These are phyloP conservation scores for Pogonomyrmex barbatus DNA, from an alignment of 1,140 invertebrate genomes.

Conservation along the genomic window DNA sequence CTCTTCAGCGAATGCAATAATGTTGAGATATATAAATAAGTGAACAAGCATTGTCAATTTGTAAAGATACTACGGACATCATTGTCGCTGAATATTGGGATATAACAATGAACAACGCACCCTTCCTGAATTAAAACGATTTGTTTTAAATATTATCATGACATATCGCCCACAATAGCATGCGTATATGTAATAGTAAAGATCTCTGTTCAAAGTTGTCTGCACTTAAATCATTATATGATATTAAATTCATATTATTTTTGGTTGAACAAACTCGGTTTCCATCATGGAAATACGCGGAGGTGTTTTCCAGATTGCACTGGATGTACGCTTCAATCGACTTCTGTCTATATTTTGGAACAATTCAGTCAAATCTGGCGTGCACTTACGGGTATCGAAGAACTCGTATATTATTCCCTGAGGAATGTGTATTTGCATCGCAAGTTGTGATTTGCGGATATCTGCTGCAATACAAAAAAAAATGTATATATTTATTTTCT, in stretches of 20 bases:
- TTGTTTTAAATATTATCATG: background rate
- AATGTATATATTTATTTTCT: constrained; percentile 54
- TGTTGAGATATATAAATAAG: constrained; percentile 53
- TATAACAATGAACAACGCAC: constrained; percentile 31
- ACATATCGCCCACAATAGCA: background rate
- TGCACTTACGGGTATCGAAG: constrained; percentile 88
- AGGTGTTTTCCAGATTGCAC: constrained; percentile 90
- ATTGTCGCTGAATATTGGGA: constrained; percentile 16
- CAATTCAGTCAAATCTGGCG: constrained; percentile 89
- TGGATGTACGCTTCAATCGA: constrained; percentile 89
- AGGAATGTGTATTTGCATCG: constrained; percentile 80
- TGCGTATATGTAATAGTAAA: constrained; percentile 16
- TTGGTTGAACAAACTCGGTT: constrained; percentile 1
- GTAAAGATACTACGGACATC: constrained; percentile 20
- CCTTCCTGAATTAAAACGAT: constrained; percentile 10
- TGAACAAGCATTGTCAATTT: background rate
- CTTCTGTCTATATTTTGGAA: constrained; percentile 89
- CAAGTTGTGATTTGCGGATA: constrained; percentile 77
- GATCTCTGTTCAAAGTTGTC: background rate
- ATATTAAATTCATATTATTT: constrained; percentile 27
- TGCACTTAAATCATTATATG: background rate
- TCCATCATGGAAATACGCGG: constrained; percentile 86
- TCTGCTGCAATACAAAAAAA: constrained; percentile 78
- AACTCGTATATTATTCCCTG: constrained; percentile 86
- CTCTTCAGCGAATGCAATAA: constrained; percentile 23